phyloP scores from a whole-genome alignment of 2,888 invertebrate species.

The Drosophila austrosaltans region DNA sequence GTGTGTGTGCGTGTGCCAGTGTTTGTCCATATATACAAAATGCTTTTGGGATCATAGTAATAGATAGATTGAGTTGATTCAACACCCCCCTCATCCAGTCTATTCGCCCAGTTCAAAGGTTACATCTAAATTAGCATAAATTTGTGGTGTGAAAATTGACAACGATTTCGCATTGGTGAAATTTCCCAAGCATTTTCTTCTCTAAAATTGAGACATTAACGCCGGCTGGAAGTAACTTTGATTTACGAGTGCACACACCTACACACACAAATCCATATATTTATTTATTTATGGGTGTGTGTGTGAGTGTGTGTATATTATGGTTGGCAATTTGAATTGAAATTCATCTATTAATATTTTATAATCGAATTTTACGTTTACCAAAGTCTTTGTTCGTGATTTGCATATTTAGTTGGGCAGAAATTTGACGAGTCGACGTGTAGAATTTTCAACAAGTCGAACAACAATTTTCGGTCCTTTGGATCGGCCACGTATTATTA shows the following conservation, averaged over 20 bases:
- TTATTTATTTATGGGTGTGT: background rate
- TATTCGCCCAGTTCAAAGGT: conserved; percentile 48
- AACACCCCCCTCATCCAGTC: background rate
- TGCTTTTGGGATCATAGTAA: conserved; percentile 41
- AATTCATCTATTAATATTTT: conserved; percentile 77
- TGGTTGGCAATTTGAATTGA: conserved; percentile 44
- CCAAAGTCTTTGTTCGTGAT: conserved; percentile 49
- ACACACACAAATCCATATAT: background rate
- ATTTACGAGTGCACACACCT: conserved; percentile 30
- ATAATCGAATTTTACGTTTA: conserved; percentile 62
- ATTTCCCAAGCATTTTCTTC: conserved; percentile 15
- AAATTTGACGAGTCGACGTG: conserved; percentile 20
- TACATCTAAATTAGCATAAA: conserved; percentile 72
- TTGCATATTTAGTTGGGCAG: conserved; percentile 64
- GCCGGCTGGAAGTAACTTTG: conserved; percentile 32
- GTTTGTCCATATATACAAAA: conserved; percentile 37
- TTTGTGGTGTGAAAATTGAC: conserved; percentile 64
- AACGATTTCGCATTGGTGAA: conserved; percentile 41
- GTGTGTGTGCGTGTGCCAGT: conserved; percentile 28
- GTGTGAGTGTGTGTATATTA: conserved; percentile 22
- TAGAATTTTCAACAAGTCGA: conserved; percentile 1
- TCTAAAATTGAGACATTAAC: conserved; percentile 33
- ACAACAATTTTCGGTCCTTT: conserved; percentile 9
- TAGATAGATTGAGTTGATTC: conserved; percentile 23
- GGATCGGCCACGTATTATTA: conserved; percentile 45